Evolutionary conservation across 2,888 invertebrate genomes (phyloP).

Genomic region (Noctua pronuba): DNA sequence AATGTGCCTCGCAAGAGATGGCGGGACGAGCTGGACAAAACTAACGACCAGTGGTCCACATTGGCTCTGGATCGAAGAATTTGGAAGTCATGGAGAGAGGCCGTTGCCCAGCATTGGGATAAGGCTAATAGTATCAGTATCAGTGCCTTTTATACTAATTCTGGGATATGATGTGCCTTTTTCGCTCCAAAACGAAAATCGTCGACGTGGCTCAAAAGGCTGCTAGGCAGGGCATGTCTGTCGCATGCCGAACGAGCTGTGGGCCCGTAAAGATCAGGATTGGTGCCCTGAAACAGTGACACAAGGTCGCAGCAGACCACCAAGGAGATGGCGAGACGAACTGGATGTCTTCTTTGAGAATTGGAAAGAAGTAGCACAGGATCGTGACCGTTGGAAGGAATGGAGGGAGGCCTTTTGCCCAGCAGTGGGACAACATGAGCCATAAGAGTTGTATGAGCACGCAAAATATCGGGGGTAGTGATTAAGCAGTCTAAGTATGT

Average conservation of each 20-base stretch:
- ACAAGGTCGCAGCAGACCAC: background rate
- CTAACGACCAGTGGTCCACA: too few species aligned
- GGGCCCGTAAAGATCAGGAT: background rate
- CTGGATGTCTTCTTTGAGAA: background rate
- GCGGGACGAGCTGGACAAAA: too few species aligned
- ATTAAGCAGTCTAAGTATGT: background rate
- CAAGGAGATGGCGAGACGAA: background rate
- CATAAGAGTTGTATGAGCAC: background rate
- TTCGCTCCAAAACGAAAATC: background rate
- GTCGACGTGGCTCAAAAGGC: background rate
- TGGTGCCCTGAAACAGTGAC: background rate
- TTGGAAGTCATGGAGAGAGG: too few species aligned
- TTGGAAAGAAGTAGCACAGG: background rate
- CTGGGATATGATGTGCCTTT: background rate
- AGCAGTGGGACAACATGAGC: background rate
- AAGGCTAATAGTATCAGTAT: too few species aligned
- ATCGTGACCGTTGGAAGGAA: background rate
- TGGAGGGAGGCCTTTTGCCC: background rate
- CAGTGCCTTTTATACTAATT: background rate
- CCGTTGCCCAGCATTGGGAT: too few species aligned
- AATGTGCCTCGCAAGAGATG: too few species aligned
- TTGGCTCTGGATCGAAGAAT: too few species aligned
- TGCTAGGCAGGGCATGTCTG: too few species aligned
- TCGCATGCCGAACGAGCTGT: background rate
- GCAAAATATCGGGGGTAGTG: too few species aligned